These are phyloP conservation scores for Athene cunicularia DNA, from an alignment of 2,113 vertebrate species.

Conservation along the genomic window DNA sequence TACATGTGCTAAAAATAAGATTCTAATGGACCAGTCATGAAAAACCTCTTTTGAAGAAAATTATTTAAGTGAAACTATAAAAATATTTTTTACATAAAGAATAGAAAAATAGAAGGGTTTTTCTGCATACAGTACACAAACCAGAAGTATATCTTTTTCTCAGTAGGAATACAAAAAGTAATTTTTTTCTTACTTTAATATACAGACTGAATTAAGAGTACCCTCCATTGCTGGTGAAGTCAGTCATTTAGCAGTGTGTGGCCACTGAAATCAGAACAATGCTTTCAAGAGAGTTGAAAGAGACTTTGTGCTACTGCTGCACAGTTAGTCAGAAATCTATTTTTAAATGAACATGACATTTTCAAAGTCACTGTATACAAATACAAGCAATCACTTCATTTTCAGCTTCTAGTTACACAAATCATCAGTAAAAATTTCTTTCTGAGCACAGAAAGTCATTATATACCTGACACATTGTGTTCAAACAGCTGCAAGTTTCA, in stretches of 20 bases:
- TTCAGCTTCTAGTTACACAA: not conserved
- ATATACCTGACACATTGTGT: not conserved
- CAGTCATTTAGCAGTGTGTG: slow-evolving; percentile 9
- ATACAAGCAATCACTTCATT: slow-evolving; percentile 22
- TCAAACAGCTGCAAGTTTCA: not conserved
- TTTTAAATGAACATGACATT: slow-evolving; percentile 50
- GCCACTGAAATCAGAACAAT: not conserved
- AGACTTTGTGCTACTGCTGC: not conserved
- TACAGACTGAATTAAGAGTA: not conserved
- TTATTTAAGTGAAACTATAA: not conserved
- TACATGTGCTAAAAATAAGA: not conserved
- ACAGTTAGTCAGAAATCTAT: slow-evolving; percentile 5
- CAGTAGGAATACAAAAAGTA: not conserved
- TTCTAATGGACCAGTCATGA: not conserved
- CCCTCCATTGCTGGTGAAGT: not conserved
- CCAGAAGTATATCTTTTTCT: not conserved
- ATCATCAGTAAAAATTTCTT: not conserved
- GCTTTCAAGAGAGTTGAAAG: not conserved
- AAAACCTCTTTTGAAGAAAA: not conserved
- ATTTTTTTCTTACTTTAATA: not conserved
- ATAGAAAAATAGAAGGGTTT: not conserved
- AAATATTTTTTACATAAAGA: not conserved
- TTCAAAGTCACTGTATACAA: slow-evolving; percentile 16
- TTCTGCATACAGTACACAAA: not conserved
- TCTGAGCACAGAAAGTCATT: not conserved